Conservation (phyloP, 2,888 invertebrate species). For the Entomobrya proxima region DNA sequence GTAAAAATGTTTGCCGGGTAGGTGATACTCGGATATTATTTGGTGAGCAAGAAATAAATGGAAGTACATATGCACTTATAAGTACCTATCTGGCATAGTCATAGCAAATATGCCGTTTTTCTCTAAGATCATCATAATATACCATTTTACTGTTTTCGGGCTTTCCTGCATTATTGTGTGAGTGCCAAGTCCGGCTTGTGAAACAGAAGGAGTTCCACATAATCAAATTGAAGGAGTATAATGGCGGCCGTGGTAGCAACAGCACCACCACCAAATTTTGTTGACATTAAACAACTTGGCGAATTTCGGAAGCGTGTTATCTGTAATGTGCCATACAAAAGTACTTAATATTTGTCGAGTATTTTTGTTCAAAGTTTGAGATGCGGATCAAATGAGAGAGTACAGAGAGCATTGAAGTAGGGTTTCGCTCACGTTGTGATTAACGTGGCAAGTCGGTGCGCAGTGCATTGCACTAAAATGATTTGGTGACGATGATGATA, state of each 20-base stretch:
- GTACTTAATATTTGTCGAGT: conserved; percentile 52
- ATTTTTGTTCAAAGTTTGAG: conserved; percentile 14
- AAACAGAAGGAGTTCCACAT: neutral
- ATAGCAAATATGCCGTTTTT: neutral
- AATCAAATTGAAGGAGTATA: neutral
- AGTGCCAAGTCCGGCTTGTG: conserved; percentile 4
- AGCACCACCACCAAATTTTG: conserved; percentile 22
- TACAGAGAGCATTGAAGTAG: conserved; percentile 17
- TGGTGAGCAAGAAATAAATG: neutral
- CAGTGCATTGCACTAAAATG: neutral
- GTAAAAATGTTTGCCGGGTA: neutral
- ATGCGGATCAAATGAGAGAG: conserved; percentile 1
- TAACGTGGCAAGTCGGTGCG: neutral
- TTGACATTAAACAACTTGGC: conserved; percentile 44
- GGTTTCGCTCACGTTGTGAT: neutral
- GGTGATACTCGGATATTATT: neutral
- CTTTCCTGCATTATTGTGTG: neutral
- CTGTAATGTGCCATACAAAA: conserved; percentile 1
- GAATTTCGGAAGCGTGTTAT: conserved; percentile 23
- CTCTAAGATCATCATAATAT: neutral
- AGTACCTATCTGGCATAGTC: too few species aligned
- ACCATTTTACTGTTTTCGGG: neutral
- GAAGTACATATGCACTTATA: neutral
- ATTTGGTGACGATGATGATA: neutral
- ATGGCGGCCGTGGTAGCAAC: neutral